Conservation (phyloP, 1,140 invertebrate genomes). For the Galleria mellonella region DNA sequence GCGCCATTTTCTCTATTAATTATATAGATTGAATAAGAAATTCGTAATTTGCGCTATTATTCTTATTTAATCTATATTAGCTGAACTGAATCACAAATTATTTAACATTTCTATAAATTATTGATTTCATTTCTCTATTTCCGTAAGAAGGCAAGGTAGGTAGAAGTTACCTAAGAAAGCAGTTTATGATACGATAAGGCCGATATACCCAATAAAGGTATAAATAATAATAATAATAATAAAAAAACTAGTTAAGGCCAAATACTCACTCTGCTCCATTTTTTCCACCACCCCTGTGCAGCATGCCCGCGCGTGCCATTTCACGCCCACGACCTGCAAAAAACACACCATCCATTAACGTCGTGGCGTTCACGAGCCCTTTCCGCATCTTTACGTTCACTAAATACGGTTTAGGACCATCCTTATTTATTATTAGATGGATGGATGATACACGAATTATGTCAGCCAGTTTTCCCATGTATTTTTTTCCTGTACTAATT, state of each 20-base stretch:
- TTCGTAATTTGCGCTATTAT: no score
- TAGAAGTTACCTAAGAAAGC: no score
- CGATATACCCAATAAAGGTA: no score
- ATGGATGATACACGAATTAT: constrained; percentile 26
- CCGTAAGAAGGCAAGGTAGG: no score
- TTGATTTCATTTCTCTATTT: no score
- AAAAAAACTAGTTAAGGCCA: constrained; percentile 7
- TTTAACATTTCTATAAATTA: no score
- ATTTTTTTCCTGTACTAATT: not conserved
- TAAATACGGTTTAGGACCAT: constrained; percentile 36
- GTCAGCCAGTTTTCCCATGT: not conserved
- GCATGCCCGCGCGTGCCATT: constrained; percentile 75
- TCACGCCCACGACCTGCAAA: constrained; percentile 68
- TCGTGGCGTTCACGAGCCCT: constrained; percentile 38
- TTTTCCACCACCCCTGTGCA: constrained; percentile 73
- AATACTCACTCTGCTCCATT: constrained; percentile 71
- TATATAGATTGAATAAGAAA: no score
- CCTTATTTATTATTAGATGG: constrained; percentile 30
- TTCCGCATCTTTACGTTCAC: constrained; percentile 47
- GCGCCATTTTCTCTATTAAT: constrained; percentile 73
- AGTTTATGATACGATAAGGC: no score
- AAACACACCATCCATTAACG: constrained; percentile 62
- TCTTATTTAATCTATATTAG: no score
- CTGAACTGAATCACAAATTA: no score
- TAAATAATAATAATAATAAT: not conserved